Evolutionary conservation across 1,140 invertebrate genomes (phyloP).

Genomic region (Rhysida immarginata): DNA sequence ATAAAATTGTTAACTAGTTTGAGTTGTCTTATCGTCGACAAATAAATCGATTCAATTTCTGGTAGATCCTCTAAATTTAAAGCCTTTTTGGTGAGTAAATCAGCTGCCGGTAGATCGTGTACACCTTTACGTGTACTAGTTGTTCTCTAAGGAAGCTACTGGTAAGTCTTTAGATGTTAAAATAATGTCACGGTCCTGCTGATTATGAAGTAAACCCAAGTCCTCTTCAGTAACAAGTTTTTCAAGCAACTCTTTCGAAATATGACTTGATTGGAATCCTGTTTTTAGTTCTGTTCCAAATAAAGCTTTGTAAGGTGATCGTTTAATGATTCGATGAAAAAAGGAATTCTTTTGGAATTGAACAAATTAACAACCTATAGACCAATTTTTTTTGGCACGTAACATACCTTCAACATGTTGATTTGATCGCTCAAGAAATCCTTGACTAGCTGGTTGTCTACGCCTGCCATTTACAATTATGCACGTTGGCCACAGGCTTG

Average conservation of each 20-base stretch:
- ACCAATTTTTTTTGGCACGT: neutral
- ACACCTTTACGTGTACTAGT: conserved; percentile 3
- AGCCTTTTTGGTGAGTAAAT: neutral
- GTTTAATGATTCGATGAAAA: conserved; percentile 17
- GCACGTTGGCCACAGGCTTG: conserved; percentile 18
- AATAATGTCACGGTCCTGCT: conserved; percentile 9
- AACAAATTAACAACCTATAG: conserved; percentile 15
- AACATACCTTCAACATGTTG: conserved; percentile 14
- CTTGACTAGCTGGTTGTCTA: conserved; percentile 20
- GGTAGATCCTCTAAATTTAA: neutral
- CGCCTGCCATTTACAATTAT: conserved; percentile 16
- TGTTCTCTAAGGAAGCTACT: conserved; percentile 9
- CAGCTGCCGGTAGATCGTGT: neutral
- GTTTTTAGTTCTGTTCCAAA: neutral
- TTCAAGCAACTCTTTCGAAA: neutral
- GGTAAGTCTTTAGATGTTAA: conserved; percentile 9
- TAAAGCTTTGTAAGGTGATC: conserved; percentile 13
- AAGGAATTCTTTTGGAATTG: neutral
- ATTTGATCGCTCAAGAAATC: conserved; percentile 19
- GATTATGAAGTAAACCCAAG: conserved; percentile 9
- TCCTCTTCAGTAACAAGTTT: neutral
- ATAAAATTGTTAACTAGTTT: neutral
- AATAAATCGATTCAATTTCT: neutral
- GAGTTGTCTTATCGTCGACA: neutral
- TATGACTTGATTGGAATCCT: neutral